These are phyloP conservation scores for Acromyrmex heyeri DNA, from an alignment of 1,140 invertebrate genomes.

Conservation along the genomic window DNA sequence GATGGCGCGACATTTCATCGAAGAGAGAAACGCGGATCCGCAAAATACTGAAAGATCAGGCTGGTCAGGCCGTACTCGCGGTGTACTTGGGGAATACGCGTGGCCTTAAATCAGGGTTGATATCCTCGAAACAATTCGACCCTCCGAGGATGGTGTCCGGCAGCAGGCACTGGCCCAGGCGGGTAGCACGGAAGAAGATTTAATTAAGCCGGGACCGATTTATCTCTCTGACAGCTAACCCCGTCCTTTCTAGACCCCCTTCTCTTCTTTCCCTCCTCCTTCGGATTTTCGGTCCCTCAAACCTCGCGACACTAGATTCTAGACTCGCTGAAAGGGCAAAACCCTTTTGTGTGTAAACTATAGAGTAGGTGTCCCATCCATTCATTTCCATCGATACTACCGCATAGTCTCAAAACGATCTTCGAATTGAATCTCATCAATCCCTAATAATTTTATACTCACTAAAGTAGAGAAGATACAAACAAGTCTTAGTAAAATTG, in stretches of 20 bases:
- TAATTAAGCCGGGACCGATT: conserved; percentile 87
- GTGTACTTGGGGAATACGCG: conserved; percentile 79
- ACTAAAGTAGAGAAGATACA: neutral
- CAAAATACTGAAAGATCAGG: conserved; percentile 70
- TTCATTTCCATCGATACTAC: conserved; percentile 61
- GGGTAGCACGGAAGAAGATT: conserved; percentile 86
- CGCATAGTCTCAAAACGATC: neutral
- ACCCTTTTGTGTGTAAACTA: conserved; percentile 67
- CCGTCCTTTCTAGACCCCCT: conserved; percentile 77
- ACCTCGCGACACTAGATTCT: conserved; percentile 80
- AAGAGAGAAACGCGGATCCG: conserved; percentile 42
- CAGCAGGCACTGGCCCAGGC: conserved; percentile 73
- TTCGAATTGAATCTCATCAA: neutral
- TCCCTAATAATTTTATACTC: neutral
- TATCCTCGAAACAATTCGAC: conserved; percentile 86
- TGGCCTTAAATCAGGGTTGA: conserved; percentile 85
- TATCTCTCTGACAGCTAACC: conserved; percentile 87
- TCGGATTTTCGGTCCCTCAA: conserved; percentile 80
- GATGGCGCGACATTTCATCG: conserved; percentile 11
- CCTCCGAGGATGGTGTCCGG: conserved; percentile 80
- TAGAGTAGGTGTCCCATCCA: conserved; percentile 55
- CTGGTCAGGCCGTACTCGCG: conserved; percentile 80
- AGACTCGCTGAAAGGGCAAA: conserved; percentile 66
- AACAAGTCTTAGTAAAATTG: neutral
- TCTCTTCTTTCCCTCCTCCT: conserved; percentile 71